Percentiles rank a stretch among this genome's conserved stretches.
phyloP scores from a whole-genome alignment of 2,113 vertebrate genomes.

The Varanus komodoensis region DNA sequence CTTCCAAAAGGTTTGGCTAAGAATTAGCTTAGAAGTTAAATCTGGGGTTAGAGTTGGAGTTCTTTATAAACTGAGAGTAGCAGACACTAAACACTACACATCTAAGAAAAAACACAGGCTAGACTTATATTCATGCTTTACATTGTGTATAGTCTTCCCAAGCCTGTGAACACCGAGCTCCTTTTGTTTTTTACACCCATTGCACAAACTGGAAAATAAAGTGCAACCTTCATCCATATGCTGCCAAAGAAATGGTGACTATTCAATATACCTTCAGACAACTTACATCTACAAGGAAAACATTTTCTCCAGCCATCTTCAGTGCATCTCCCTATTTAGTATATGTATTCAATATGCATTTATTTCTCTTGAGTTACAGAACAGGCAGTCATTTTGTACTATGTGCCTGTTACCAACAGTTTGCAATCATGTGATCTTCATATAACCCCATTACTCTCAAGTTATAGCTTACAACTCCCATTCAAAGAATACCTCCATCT shows the following conservation, averaged over 20 bases:
- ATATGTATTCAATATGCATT: not conserved
- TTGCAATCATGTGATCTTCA: not conserved
- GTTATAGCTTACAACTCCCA: not conserved
- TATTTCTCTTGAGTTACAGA: not conserved
- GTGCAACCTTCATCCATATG: not conserved
- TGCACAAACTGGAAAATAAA: not conserved
- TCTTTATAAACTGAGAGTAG: constrained; percentile 35
- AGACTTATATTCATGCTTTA: constrained; percentile 41
- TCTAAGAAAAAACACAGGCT: constrained; percentile 48
- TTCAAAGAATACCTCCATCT: not conserved
- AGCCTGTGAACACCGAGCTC: constrained; percentile 39
- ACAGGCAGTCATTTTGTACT: not conserved
- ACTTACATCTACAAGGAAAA: not conserved
- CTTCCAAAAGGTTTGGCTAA: constrained; percentile 29
- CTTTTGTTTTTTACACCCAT: fast-evolving
- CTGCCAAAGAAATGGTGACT: not conserved
- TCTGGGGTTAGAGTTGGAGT: constrained; percentile 19
- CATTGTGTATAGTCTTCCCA: constrained; percentile 5
- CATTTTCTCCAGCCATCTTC: fast-evolving
- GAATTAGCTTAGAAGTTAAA: constrained; percentile 28
- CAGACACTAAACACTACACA: constrained; percentile 51
- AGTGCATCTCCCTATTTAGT: not conserved
- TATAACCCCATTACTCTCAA: constrained; percentile 2
- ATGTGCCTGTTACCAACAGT: not conserved
- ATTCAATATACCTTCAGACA: not conserved